Base-by-base conservation (phyloP, 1,140 invertebrate genomes). In the Steinernema khuongi region DNA sequence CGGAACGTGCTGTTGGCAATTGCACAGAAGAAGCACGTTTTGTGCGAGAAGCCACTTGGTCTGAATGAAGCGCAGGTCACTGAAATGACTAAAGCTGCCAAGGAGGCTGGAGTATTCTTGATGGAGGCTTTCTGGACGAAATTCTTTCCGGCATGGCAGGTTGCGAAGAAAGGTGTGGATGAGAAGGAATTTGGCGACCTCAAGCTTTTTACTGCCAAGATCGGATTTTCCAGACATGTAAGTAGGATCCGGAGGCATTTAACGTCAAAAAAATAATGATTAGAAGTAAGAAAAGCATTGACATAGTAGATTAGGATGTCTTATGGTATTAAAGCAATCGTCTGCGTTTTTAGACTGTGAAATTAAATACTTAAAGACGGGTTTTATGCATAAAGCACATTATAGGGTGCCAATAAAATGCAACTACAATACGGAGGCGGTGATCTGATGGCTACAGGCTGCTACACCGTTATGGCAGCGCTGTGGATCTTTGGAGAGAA, bases 111-210 rank as follows among this genome's bases (percentile, higher is more conserved):
- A 7, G 50, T 60, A n/a, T 22, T 60, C 4, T 22, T 60, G 11
- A 22, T 60, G 50, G 50, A 60, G 19, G 50, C 50, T 26, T 60
- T 60, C 50, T 60, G 50, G 50, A 60, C 50, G 14, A 60, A 60
- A 60, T 60, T 60, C 19, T 60, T 60, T 22, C 50, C 50, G 11
- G 50, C 50, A 7, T 60, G 50, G 50, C 11, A 22, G 4, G 2
- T 7, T 11, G 22, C 26, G 11, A 60, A 60, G 50, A 22, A 11
- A 7, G 50, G 19, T 17, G 50, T 60, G 14, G 7, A 60, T 2
- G 7, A 14, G 11, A 60, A 60, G 50, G 19, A 60, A 22, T 60
- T 60, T 60, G 50, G 50, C 14, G 50, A 60, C 4, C 26, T 60
- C 14, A 60, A 26, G 19, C 50, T 60, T 4, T n/a, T 60, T 26